Evolutionary conservation across 2,113 vertebrate genomes (phyloP), one percentile per base, ranked within the genome.

Genomic region (Bubo bubo): DNA sequence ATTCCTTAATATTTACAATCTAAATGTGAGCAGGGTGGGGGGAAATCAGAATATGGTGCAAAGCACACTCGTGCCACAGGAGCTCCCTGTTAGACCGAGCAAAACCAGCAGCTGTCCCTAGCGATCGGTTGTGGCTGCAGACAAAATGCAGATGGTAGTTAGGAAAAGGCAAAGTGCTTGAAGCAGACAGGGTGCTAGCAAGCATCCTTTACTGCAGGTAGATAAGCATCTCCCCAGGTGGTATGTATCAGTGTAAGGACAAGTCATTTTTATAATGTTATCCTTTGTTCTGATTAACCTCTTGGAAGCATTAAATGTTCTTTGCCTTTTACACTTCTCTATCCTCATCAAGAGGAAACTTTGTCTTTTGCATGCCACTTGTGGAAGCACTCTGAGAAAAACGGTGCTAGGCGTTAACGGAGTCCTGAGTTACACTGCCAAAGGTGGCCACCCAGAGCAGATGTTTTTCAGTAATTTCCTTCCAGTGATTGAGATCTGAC

Each of bases 401-500:
- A 6, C 12, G 0, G 0, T 35, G 26, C 21, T n/a, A 41, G 66
- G 68, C 58, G 23, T 52, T 55, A 39, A 32, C 11, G 26, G 45
- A 72, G 30, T 34, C 37, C 45, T 14, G 28, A 53, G 32, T 71
- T 35, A 23, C 2, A 0, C 9, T 52, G 85, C 28, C 27, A 7
- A 7, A 68, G 28, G 4, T 62, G 50, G 28, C 55, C 26, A 45
- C 34, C 6, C 21, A 56, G 73, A 70, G 52, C 41, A 60, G 43
- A 9, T 21, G 21, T n/a, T 79, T 81, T 89, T 59, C 49, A 63
- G 80, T 68, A 30, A 43, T 67, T 82, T 62, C 50, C 85, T 81
- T 75, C 16, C 88, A 45, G 93, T 55, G 79, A 19, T 92, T 96
- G 59, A 80, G 39, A 64, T 56, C 22, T 90, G 66, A 93, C 91